A percentile compares a stretch with the other conserved stretches of the same genome.
Evolutionary conservation across 2,797 vertebrate species (phyloP).

Genomic region (Diglossa cyanea): DNA sequence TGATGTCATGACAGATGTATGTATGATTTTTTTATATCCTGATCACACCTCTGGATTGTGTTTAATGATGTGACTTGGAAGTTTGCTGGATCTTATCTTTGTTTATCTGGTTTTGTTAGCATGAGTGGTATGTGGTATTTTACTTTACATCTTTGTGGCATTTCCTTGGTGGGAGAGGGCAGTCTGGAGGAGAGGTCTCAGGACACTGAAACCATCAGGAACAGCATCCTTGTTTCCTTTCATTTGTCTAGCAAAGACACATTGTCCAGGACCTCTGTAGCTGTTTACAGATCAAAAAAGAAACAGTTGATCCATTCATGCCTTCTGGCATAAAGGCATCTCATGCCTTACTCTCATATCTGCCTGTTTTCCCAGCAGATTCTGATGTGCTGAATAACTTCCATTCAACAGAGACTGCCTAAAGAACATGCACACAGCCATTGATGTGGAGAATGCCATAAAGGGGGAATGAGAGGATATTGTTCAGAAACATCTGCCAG

Average conservation of each 20-base stretch:
- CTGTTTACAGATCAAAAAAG: constrained; percentile 9
- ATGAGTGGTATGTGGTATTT: not conserved
- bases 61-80: not conserved
- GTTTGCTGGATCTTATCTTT: not conserved
- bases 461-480: not conserved
- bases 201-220: not conserved
- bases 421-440: not conserved
- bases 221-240: not conserved
- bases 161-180: not conserved
- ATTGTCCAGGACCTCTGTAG: not conserved
- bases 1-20: not conserved
- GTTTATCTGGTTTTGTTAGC: not conserved
- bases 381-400: not conserved
- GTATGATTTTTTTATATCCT: not conserved
- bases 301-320: constrained; percentile 4
- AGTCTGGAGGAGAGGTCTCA: not conserved
- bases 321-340: not conserved
- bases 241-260: not conserved
- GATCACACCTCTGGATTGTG: not conserved
- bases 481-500: not conserved
- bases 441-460: not conserved
- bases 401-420: not conserved
- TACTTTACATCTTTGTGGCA: not conserved
- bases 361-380: not conserved
- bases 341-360: not conserved